Percentiles rank a stretch among this genome's conserved stretches.
Evolutionary conservation across 2,797 vertebrate genomes (phyloP).

Genomic region (Chlorospingus semifuscus): DNA sequence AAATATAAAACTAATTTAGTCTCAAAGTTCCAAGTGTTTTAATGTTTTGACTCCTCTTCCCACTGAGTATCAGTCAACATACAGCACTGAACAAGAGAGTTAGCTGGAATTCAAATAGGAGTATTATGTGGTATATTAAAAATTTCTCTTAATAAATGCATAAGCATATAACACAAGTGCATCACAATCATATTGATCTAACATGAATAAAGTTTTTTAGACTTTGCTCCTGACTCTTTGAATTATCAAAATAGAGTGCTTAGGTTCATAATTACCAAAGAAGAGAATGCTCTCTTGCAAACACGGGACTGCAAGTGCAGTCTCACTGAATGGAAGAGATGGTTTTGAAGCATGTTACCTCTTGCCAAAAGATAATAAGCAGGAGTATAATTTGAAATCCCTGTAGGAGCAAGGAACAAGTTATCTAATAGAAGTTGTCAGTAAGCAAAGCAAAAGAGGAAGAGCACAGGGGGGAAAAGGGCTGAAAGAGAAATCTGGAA

Average conservation of each 20-base stretch:
- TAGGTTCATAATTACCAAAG: not conserved
- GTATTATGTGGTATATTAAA: not conserved
- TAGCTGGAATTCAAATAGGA: not conserved
- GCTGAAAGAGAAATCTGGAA: not conserved
- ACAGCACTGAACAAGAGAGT: not conserved
- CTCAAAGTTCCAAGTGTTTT: not conserved
- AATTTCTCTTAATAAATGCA: not conserved
- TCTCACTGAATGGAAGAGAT: not conserved
- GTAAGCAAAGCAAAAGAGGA: not conserved
- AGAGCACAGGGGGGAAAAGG: not conserved
- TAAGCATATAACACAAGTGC: not conserved
- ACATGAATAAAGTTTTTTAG: not conserved
- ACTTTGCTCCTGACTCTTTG: not conserved
- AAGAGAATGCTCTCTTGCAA: not conserved
- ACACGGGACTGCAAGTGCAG: not conserved
- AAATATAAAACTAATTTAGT: not conserved
- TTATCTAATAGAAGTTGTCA: conserved; percentile 21
- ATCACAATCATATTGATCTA: not conserved
- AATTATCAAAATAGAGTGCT: not conserved
- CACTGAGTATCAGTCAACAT: not conserved
- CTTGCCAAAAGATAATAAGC: not conserved
- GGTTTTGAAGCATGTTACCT: not conserved
- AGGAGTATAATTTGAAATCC: not conserved
- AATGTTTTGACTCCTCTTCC: not conserved
- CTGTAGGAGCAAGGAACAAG: not conserved